Percentiles rank a stretch among this genome's conserved stretches.
Conservation (phyloP, 1,140 invertebrate genomes). For the Lamellibrachia luymesi region DNA sequence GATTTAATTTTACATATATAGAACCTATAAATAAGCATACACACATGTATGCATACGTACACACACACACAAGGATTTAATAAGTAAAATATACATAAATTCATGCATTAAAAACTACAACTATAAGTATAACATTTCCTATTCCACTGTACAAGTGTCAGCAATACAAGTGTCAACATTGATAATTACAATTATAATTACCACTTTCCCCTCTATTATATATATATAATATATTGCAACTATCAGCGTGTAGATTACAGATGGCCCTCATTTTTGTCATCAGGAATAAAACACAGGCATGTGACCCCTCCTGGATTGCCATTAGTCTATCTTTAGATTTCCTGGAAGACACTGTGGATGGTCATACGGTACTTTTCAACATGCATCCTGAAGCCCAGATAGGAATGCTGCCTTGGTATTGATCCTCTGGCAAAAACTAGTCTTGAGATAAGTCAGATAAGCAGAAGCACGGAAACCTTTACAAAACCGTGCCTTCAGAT, state of each 20-base stretch:
- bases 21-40: too few species aligned
- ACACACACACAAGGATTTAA: too few species aligned
- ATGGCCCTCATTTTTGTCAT: not conserved
- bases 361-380: not conserved
- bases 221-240: not conserved
- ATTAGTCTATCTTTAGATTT: not conserved
- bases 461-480: not conserved
- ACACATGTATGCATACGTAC: too few species aligned
- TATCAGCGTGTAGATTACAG: not conserved
- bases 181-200: too few species aligned
- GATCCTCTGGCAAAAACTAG: not conserved
- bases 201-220: too few species aligned
- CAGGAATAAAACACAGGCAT: not conserved
- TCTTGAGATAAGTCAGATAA: not conserved
- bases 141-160: too few species aligned
- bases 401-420: not conserved
- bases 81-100: too few species aligned
- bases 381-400: not conserved
- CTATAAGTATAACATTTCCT: too few species aligned
- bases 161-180: too few species aligned
- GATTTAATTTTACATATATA: too few species aligned
- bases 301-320: not conserved
- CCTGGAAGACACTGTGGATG: not conserved
- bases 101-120: too few species aligned
- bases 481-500: not conserved